Conservation (phyloP, 92 coral and sea anemone species). For the Palythoa caribaeorum region DNA sequence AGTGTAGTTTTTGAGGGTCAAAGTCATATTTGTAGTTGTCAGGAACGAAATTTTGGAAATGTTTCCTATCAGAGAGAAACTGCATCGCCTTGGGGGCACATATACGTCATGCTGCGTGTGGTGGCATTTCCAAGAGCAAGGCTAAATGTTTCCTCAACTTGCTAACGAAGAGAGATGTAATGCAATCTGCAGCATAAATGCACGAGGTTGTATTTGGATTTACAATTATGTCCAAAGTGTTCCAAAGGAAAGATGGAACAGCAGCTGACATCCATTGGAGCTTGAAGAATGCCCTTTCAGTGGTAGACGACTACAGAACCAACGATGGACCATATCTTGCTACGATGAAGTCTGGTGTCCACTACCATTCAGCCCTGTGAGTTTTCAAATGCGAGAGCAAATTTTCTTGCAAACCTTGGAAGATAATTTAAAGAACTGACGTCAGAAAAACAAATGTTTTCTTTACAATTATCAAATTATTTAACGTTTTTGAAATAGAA, state of each 20-base stretch:
- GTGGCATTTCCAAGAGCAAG: slow-evolving; percentile 32
- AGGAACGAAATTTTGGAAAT: slow-evolving; percentile 57
- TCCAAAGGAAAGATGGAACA: slow-evolving; percentile 39
- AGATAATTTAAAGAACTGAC: slow-evolving; percentile 2
- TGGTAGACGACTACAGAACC: slow-evolving; percentile 17
- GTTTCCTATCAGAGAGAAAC: slow-evolving; percentile 48
- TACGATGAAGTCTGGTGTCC: background rate
- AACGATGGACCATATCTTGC: background rate
- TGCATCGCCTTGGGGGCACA: slow-evolving; percentile 51
- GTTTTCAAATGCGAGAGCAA: background rate
- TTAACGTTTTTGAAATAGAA: no score
- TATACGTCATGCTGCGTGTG: no score
- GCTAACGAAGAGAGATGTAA: slow-evolving; percentile 32
- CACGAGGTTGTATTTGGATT: slow-evolving; percentile 55
- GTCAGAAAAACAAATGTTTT: no score
- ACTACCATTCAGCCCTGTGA: background rate
- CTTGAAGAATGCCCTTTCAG: slow-evolving; percentile 36
- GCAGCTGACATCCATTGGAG: slow-evolving; percentile 35
- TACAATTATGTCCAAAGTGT: slow-evolving; percentile 8
- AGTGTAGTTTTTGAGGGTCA: slow-evolving; percentile 35
- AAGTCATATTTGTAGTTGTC: slow-evolving; percentile 39
- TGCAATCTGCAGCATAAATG: slow-evolving; percentile 41
- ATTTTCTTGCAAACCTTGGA: background rate
- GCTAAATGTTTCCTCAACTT: slow-evolving; percentile 47
- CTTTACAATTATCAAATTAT: no score